Base-by-base conservation (phyloP, 2,888 invertebrate genomes). In the Drymonia ruficornis region DNA sequence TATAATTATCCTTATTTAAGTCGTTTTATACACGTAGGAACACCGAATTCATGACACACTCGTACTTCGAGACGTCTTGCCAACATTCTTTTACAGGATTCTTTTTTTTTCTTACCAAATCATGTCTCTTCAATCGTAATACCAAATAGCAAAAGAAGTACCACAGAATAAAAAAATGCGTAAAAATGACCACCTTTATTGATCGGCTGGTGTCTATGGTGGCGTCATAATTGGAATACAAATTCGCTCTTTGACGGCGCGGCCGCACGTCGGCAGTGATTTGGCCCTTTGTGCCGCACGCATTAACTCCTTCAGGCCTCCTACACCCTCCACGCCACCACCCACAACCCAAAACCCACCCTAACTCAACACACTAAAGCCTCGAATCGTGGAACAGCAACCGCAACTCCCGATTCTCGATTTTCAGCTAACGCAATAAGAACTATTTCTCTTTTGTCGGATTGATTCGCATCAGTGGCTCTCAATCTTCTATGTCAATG, bases 221-320 rank as follows among this genome's bases (percentile, higher is more conserved):
- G 72, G 87, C 81, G 86, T 89, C 86, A 87, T 91, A 92, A 92
- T 92, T 91, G 90, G 88, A 91, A 89, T 91, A 91, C 91, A 91
- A 91, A 91, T 91, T 90, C 84, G 81, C 86, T 87, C 87, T 90
- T 89, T 89, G 90, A 86, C 87, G 86, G 81, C 79, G 73, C 76
- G 82, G 81, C 76, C 81, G 80, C 86, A 80, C 80, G 80, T 79
- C 86, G 86, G 86, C 87, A 87, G 89, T 91, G 91, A 91, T 91
- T 91, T 91, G 86, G 89, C 83, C 91, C 90, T 91, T 92, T 92
- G 91, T 92, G 89, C 84, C 83, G 78, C 90, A 90, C 91, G 89
- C 90, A 90, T 91, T 90, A 91, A 89, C 89, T 91, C 90, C 91
- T 91, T 90, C 86, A 83, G 81, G 82, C 84, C 86, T 81, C 83